A percentile compares a stretch with the other conserved stretches of the same genome.
These are phyloP conservation scores for Papilio xuthus DNA, from an alignment of 1,140 invertebrate genomes.

Conservation along the genomic window DNA sequence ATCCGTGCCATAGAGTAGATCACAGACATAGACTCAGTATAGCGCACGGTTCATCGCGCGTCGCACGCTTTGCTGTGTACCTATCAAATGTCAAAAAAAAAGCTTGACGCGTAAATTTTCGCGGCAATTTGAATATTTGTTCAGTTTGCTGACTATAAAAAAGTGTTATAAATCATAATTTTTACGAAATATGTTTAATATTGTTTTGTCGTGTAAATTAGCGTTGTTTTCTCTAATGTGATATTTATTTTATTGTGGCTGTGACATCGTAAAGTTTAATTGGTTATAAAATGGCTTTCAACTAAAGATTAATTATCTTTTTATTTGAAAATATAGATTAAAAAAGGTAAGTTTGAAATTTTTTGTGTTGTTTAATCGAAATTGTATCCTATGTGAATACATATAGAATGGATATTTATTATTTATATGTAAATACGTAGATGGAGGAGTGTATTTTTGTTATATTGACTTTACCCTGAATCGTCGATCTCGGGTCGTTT, in stretches of 20 bases:
- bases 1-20: not conserved
- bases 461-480: constrained; percentile 36
- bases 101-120: constrained; percentile 21
- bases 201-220: constrained; percentile 15
- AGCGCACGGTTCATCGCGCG: constrained; percentile 13
- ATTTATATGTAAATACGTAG: constrained; percentile 34
- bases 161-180: constrained; percentile 9
- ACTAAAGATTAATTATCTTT: constrained; percentile 22
- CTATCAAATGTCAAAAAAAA: constrained; percentile 3
- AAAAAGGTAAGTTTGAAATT: constrained; percentile 22
- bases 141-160: not conserved
- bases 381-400: not conserved
- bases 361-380: constrained; percentile 1
- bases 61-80: not conserved
- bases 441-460: constrained; percentile 32
- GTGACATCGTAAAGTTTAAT: constrained; percentile 24
- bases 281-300: constrained; percentile 30
- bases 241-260: constrained; percentile 19
- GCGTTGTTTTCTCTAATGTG: constrained; percentile 1
- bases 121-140: constrained; percentile 18
- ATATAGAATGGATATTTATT: constrained; percentile 22
- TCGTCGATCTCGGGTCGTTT: constrained; percentile 16
- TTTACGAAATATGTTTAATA: not conserved
- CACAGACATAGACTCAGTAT: constrained; percentile 17
- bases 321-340: not conserved